Evolutionary conservation across 2,797 vertebrate species (phyloP).

Genomic region (Cichlasoma orientale): DNA sequence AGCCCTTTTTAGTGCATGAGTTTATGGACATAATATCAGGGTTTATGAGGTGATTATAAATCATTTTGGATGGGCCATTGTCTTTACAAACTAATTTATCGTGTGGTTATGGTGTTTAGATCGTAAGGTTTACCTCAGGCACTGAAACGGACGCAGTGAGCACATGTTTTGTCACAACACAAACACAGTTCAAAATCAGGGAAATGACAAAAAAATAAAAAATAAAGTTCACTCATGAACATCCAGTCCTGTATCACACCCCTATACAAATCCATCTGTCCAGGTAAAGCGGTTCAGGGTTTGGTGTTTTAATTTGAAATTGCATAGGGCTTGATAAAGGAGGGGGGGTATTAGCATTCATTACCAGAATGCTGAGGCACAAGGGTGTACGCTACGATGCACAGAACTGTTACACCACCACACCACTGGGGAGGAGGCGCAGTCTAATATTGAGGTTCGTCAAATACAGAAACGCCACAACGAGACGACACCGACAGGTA

Average conservation of each 20-base stretch:
- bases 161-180: constrained; percentile 28
- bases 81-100: constrained; percentile 68
- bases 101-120: constrained; percentile 51
- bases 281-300: neutral
- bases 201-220: neutral
- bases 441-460: constrained; percentile 27
- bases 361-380: constrained; percentile 30
- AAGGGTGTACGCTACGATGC: constrained; percentile 14
- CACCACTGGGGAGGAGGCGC: constrained; percentile 46
- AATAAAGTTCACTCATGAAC: neutral
- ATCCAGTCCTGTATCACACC: constrained; percentile 40
- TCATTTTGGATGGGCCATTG: constrained; percentile 55
- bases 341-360: constrained; percentile 24
- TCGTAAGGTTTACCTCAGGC: constrained; percentile 50
- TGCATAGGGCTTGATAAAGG: constrained; percentile 46
- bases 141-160: constrained; percentile 54
- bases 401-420: constrained; percentile 55
- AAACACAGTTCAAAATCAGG: constrained; percentile 30
- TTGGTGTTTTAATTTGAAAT: constrained; percentile 21
- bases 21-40: constrained; percentile 51
- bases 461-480: constrained; percentile 50
- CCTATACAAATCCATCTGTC: constrained; percentile 31
- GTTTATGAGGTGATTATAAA: constrained; percentile 68
- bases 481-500: constrained; percentile 6
- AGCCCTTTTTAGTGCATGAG: constrained; percentile 49